Evolutionary conservation across 2,797 vertebrate genomes (phyloP).

Genomic region (Odontamblyopus rebecca): DNA sequence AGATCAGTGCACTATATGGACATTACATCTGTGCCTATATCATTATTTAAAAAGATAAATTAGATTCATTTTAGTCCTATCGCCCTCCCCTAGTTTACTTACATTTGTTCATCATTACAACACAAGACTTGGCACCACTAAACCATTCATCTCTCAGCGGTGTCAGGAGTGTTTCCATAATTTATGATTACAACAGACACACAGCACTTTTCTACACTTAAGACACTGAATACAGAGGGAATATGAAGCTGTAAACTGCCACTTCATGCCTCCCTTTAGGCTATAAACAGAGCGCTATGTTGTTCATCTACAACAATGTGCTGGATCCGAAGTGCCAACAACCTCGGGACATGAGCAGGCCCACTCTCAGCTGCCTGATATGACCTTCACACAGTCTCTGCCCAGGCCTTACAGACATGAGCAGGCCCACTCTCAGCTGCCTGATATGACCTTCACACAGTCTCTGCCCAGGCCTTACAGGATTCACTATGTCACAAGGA

Average conservation of each 20-base stretch:
- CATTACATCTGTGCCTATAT: too few species aligned
- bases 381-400: constrained; percentile 15
- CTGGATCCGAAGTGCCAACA: constrained; percentile 35
- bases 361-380: constrained; percentile 21
- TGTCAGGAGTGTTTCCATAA: constrained; percentile 57
- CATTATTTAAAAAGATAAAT: not conserved
- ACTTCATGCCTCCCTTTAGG: constrained; percentile 45
- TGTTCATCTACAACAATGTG: constrained; percentile 28
- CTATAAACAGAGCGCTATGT: constrained; percentile 42
- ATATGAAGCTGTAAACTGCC: constrained; percentile 35
- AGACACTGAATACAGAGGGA: constrained; percentile 47
- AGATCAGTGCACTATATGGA: too few species aligned
- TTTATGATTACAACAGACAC: constrained; percentile 57
- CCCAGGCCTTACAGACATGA: constrained; percentile 28
- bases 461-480: not conserved
- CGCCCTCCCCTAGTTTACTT: not conserved
- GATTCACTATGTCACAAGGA: not conserved
- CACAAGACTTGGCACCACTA: constrained; percentile 52
- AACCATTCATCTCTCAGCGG: constrained; percentile 62
- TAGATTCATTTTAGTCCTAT: not conserved
- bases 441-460: constrained; percentile 24
- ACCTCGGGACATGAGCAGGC: constrained; percentile 38
- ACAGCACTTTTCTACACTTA: constrained; percentile 48
- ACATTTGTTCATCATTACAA: constrained; percentile 46
- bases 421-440: constrained; percentile 21